Conservation (phyloP, 1,140 invertebrate genomes). For the Panonychus citri region DNA sequence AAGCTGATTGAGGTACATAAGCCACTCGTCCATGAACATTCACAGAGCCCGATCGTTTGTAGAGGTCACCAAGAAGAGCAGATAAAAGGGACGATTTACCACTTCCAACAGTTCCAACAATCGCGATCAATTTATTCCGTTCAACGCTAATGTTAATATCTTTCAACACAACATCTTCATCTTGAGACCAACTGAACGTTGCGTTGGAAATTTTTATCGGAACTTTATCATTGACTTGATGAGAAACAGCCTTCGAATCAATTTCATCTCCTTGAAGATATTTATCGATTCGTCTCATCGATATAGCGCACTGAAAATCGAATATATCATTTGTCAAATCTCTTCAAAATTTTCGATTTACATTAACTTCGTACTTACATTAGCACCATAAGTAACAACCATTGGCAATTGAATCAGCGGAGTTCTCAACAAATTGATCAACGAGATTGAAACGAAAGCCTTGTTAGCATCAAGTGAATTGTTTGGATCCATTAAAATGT, state of each 20-base stretch:
- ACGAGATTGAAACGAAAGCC: slow-evolving; percentile 35
- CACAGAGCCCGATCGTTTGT: slow-evolving; percentile 14
- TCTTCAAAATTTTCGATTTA: no score
- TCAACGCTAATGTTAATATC: slow-evolving; percentile 14
- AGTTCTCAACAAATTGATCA: slow-evolving; percentile 53
- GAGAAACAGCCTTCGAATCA: slow-evolving; percentile 2
- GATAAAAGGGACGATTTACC: slow-evolving; percentile 28
- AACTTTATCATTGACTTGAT: not conserved
- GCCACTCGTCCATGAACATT: slow-evolving; percentile 14
- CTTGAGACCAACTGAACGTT: not conserved
- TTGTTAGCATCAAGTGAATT: slow-evolving; percentile 32
- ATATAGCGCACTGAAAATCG: slow-evolving; percentile 26
- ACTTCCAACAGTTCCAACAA: slow-evolving; percentile 28
- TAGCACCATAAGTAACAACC: not conserved
- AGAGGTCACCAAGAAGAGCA: slow-evolving; percentile 28
- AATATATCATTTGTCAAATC: no score
- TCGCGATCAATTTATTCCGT: slow-evolving; percentile 21
- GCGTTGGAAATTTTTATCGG: not conserved
- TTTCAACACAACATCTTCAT: not conserved
- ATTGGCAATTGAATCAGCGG: slow-evolving; percentile 14
- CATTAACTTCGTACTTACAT: no score
- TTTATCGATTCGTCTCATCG: slow-evolving; percentile 58
- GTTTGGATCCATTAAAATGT: slow-evolving; percentile 24
- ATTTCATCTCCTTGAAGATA: slow-evolving; percentile 57
- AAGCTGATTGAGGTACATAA: slow-evolving; percentile 30